These are phyloP conservation scores for Bubo blakistoni DNA, from an alignment of 2,113 vertebrate genomes.

Conservation along the genomic window DNA sequence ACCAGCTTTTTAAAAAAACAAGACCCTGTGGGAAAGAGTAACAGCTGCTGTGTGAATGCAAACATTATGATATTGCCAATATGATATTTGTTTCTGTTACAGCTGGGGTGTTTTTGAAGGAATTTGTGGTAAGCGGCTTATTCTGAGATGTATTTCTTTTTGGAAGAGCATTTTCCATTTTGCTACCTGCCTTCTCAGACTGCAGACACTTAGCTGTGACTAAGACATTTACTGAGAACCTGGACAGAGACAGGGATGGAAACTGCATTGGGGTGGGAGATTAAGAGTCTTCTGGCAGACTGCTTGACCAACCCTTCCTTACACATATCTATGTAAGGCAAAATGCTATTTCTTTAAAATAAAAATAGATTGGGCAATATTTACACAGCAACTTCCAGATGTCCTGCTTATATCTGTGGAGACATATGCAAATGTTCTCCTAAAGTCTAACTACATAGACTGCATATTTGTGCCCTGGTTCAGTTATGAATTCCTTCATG, in stretches of 20 bases:
- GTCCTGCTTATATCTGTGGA: background rate
- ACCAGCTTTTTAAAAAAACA: conserved; percentile 11
- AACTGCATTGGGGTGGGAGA: background rate
- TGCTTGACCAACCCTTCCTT: background rate
- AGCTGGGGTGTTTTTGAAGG: conserved; percentile 1
- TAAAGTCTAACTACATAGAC: background rate
- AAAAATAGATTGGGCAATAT: background rate
- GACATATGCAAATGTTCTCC: background rate
- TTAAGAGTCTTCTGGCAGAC: background rate
- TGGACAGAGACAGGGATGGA: background rate
- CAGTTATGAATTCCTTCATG: background rate
- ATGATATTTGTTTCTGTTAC: conserved; percentile 48
- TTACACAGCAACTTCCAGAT: background rate
- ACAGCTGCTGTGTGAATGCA: conserved; percentile 26
- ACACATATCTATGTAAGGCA: background rate
- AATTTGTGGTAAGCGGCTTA: background rate
- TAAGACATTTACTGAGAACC: conserved; percentile 13
- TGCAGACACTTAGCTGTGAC: conserved; percentile 41
- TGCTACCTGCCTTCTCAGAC: background rate
- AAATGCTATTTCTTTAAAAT: background rate
- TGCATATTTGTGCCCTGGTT: background rate
- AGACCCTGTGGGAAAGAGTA: conserved; percentile 1
- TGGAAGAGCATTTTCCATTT: background rate
- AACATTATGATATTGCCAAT: conserved; percentile 13
- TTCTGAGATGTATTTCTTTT: background rate